Evolutionary conservation across 2,888 invertebrate species (phyloP).

Genomic region (Nesidiocoris tenuis): DNA sequence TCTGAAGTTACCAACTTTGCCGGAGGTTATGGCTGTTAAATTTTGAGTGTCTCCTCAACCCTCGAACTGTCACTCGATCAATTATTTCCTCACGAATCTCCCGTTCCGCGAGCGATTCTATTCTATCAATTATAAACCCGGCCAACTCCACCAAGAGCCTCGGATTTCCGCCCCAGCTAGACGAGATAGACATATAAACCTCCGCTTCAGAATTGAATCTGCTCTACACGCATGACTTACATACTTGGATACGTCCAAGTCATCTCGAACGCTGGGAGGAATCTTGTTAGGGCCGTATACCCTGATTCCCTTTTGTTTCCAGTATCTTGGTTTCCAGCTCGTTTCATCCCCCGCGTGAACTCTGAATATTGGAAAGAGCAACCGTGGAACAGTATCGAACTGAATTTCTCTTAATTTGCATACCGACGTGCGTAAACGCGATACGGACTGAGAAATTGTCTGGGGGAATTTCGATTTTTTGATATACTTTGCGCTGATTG

Average conservation of each 20-base stretch:
- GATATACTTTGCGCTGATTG: too few relatives aligned
- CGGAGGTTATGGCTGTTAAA: too few relatives aligned
- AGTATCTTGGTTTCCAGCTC: background rate
- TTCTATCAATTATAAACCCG: background rate
- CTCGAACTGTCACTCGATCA: background rate
- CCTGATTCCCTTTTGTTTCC: background rate
- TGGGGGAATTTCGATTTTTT: too few relatives aligned
- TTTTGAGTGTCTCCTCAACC: too few relatives aligned
- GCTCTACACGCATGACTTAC: constrained; percentile 5
- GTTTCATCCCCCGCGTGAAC: background rate
- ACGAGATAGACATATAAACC: constrained; percentile 2
- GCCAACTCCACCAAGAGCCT: background rate
- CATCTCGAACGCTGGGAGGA: background rate
- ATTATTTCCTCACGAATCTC: background rate
- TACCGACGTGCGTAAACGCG: too few relatives aligned
- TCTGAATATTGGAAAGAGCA: too few relatives aligned
- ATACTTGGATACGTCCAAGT: background rate
- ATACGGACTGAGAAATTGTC: background rate
- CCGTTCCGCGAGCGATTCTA: background rate
- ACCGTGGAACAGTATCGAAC: too few relatives aligned
- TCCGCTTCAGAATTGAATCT: constrained; percentile 6
- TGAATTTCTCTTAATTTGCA: background rate
- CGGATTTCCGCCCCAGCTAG: background rate
- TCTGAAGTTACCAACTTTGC: too few relatives aligned
- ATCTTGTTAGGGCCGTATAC: background rate